These are phyloP conservation scores for Chitala chitala DNA, from an alignment of 2,113 vertebrate genomes.

Conservation along the genomic window DNA sequence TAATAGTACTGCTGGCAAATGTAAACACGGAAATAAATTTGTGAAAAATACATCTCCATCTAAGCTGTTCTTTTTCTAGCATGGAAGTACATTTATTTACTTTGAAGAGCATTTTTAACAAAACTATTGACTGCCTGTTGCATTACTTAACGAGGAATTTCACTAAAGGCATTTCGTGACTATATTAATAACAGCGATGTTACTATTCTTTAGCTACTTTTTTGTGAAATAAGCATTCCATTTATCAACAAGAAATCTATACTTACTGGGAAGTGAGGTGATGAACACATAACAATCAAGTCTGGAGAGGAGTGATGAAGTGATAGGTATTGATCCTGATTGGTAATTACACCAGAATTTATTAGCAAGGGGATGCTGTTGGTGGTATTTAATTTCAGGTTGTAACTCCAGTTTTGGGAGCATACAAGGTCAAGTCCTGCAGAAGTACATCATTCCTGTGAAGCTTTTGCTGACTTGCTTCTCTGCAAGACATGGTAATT, in stretches of 20 bases:
- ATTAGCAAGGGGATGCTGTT: constrained; percentile 39
- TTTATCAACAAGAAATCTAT: constrained; percentile 20
- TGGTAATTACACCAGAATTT: constrained; percentile 50
- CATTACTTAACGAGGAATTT: neutral
- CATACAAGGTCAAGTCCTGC: constrained; percentile 40
- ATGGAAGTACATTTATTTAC: neutral
- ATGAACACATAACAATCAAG: constrained; percentile 28
- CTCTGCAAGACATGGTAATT: constrained; percentile 39
- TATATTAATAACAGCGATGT: neutral
- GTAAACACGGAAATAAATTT: no score
- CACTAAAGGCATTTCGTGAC: neutral
- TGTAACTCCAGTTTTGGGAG: constrained; percentile 37
- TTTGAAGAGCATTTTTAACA: neutral
- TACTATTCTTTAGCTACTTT: neutral
- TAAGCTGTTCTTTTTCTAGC: neutral
- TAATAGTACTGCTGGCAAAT: no score
- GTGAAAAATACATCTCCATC: no score
- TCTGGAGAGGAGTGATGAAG: constrained; percentile 24
- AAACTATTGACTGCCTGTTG: neutral
- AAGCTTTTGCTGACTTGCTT: constrained; percentile 43
- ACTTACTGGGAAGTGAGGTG: constrained; percentile 9
- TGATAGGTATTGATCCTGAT: constrained; percentile 39
- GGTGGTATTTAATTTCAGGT: constrained; percentile 46
- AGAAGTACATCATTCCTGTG: constrained; percentile 37
- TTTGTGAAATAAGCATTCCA: constrained; percentile 11